Conservation (phyloP, 2,888 invertebrate genomes). For the Panorpa germanica region DNA sequence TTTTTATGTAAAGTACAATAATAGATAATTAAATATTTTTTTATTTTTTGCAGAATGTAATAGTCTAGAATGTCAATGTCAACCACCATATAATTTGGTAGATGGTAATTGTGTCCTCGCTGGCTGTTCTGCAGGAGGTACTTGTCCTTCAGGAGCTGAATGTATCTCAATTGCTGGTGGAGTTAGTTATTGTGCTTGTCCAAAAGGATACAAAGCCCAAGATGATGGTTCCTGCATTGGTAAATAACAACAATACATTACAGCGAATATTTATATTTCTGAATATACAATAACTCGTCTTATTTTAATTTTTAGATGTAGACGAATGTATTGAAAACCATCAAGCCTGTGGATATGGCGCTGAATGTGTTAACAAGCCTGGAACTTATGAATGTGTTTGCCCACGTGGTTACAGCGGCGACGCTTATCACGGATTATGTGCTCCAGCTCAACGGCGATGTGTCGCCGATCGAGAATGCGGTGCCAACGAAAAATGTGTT, state of each 20-base stretch:
- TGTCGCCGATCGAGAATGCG: conserved; percentile 65
- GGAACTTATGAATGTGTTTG: conserved; percentile 69
- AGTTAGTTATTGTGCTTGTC: conserved; percentile 85
- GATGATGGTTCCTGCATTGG: conserved; percentile 60
- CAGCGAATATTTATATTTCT: conserved; percentile 1
- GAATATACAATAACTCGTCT: conserved; percentile 1
- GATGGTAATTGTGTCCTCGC: conserved; percentile 71
- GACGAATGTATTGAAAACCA: conserved; percentile 65
- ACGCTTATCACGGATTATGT: conserved; percentile 65
- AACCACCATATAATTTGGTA: conserved; percentile 68
- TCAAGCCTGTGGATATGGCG: conserved; percentile 67
- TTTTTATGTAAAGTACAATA: too few species aligned
- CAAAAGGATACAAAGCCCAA: conserved; percentile 62
- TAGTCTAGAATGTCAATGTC: conserved; percentile 69
- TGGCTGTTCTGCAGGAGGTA: conserved; percentile 61
- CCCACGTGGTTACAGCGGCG: conserved; percentile 63
- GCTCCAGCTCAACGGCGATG: conserved; percentile 68
- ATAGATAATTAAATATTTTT: conserved; percentile 9
- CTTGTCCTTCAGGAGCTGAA: conserved; percentile 73
- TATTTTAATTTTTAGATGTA: conserved; percentile 31
- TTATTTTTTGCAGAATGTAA: conserved; percentile 64
- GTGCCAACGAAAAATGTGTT: conserved; percentile 73
- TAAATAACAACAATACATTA: conserved; percentile 13
- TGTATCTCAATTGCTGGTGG: conserved; percentile 80
- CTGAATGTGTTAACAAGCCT: conserved; percentile 62